phyloP scores from a whole-genome alignment of 2,797 vertebrate species.

The Cryptoprocta ferox region DNA sequence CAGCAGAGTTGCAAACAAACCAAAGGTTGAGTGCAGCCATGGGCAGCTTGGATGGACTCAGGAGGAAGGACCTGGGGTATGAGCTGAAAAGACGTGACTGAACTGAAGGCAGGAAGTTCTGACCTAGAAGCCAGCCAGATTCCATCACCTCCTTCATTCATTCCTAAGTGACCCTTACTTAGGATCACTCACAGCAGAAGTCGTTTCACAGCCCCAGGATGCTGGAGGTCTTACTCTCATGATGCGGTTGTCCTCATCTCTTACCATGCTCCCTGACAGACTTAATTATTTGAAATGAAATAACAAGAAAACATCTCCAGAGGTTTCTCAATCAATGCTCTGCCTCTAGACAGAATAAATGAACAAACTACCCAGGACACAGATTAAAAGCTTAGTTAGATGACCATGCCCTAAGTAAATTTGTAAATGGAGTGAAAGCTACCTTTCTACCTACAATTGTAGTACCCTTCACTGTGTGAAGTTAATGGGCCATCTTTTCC shows the following conservation, averaged over 20 bases:
- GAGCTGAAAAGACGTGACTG: background rate
- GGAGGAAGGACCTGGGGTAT: background rate
- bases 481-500: slow-evolving; percentile 45
- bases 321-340: background rate
- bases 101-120: background rate
- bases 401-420: background rate
- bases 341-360: slow-evolving; percentile 35
- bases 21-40: background rate
- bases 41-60: background rate
- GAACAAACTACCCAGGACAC: background rate
- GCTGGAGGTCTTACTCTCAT: background rate
- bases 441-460: background rate
- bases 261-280: background rate
- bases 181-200: background rate
- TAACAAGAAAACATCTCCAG: background rate
- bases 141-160: background rate
- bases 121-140: background rate
- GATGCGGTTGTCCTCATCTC: background rate
- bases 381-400: background rate
- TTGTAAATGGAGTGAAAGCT: background rate
- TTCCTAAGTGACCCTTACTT: background rate
- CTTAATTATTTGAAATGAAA: background rate
- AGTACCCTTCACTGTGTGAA: background rate
- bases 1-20: background rate
- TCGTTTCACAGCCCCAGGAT: background rate